Percentiles rank a stretch among this genome's conserved stretches.
Conservation (phyloP, 2,113 vertebrate genomes). For the Vireo altiloquus region DNA sequence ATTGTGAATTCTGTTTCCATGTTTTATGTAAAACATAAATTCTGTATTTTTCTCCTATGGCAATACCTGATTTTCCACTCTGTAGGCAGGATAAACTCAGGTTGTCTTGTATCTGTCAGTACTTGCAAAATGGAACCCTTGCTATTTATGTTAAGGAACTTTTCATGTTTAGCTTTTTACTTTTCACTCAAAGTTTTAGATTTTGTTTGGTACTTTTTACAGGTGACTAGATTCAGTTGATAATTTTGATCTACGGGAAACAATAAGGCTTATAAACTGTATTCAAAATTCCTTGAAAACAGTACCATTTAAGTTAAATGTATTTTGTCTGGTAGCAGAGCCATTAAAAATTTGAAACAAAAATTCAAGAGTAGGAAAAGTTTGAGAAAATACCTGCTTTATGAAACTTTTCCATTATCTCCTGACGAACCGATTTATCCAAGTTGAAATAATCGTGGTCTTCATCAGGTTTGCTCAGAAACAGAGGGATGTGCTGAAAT, state of each 20-base stretch:
- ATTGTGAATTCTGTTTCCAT: slow-evolving; percentile 44
- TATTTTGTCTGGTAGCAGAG: not conserved
- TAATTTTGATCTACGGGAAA: not conserved
- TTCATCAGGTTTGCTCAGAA: slow-evolving; percentile 80
- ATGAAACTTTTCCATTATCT: slow-evolving; percentile 81
- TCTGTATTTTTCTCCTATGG: not conserved
- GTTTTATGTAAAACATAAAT: slow-evolving; percentile 17
- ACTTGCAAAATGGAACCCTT: not conserved
- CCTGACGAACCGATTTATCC: slow-evolving; percentile 72
- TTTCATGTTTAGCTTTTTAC: not conserved
- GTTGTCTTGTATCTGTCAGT: not conserved
- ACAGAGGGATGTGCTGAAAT: slow-evolving; percentile 96
- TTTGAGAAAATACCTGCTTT: slow-evolving; percentile 79
- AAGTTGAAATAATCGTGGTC: slow-evolving; percentile 93
- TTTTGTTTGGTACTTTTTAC: not conserved
- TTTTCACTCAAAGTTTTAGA: not conserved
- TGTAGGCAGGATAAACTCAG: not conserved
- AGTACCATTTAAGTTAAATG: not conserved
- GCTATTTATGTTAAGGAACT: not conserved
- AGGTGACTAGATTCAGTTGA: not conserved
- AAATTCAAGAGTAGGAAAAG: not conserved
- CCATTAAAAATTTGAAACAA: not conserved
- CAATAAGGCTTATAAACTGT: not conserved
- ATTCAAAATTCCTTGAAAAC: not conserved
- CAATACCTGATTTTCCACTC: not conserved